These are phyloP conservation scores for Cynaeus angustus DNA, from an alignment of 2,888 invertebrate species.

Conservation along the genomic window DNA sequence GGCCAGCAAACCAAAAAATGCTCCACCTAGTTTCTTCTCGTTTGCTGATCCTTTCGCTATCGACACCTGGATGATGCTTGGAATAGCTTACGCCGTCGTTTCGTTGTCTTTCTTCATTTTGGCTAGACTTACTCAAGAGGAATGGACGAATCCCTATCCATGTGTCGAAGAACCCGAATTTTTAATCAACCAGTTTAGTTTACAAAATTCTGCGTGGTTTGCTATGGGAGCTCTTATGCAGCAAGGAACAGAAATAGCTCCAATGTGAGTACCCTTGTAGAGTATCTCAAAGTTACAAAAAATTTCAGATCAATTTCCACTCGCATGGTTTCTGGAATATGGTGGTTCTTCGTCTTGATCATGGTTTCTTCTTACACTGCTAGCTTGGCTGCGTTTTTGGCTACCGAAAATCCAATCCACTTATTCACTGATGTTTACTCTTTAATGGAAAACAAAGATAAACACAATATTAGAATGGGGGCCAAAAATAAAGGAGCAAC, in stretches of 20 bases:
- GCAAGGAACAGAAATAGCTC: constrained; percentile 79
- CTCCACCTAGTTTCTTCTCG: constrained; percentile 80
- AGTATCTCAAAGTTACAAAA: too few species aligned
- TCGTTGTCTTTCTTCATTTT: constrained; percentile 78
- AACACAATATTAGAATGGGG: constrained; percentile 88
- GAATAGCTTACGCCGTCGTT: constrained; percentile 78
- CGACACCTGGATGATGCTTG: constrained; percentile 82
- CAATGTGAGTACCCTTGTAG: constrained; percentile 84
- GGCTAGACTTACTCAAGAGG: constrained; percentile 77
- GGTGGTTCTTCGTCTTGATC: constrained; percentile 93
- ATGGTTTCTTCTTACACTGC: constrained; percentile 93
- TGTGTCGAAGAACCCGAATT: constrained; percentile 77
- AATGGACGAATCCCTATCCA: constrained; percentile 79
- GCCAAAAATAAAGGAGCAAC: constrained; percentile 89
- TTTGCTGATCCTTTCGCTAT: constrained; percentile 86
- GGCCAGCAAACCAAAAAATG: constrained; percentile 78
- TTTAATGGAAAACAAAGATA: constrained; percentile 82
- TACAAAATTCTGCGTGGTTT: constrained; percentile 80
- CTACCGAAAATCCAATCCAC: constrained; percentile 83
- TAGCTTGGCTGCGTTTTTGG: constrained; percentile 93
- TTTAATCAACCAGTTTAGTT: constrained; percentile 77
- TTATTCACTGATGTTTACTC: constrained; percentile 87
- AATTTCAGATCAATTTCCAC: constrained; percentile 88
- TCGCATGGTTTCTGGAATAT: constrained; percentile 88
- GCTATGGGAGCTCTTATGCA: constrained; percentile 78